A percentile compares a stretch with the other conserved stretches of the same genome.
Conservation (phyloP, 2,888 invertebrate genomes). For the Pteria penguin region DNA sequence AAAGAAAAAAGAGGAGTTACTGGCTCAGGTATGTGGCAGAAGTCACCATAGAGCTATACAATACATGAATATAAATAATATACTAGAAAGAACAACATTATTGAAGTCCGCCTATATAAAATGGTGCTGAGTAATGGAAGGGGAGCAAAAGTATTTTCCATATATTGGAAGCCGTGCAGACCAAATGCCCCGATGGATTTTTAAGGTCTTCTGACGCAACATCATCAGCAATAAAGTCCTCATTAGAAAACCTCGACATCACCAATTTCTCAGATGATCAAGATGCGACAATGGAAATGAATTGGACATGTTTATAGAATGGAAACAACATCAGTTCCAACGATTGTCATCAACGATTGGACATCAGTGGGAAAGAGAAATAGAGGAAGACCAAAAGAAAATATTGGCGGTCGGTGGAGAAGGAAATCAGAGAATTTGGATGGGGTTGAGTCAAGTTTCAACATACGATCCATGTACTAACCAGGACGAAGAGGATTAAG, state of each 20-base stretch:
- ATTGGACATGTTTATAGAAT: not conserved
- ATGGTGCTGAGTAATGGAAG: not conserved
- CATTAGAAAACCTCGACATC: conserved; percentile 1
- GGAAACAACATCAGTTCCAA: not conserved
- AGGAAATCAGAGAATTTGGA: not conserved
- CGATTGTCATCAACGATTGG: not conserved
- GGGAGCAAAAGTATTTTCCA: not conserved
- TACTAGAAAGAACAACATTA: not conserved
- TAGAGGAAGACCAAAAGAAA: conserved; percentile 13
- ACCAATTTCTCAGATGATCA: conserved; percentile 9
- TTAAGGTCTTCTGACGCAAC: conserved; percentile 16
- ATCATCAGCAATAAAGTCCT: conserved; percentile 15
- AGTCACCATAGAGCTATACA: too few species aligned
- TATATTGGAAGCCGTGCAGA: not conserved
- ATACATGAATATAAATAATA: too few species aligned
- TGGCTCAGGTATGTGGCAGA: too few species aligned
- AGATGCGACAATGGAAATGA: conserved; percentile 19
- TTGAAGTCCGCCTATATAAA: not conserved
- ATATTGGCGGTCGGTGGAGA: not conserved
- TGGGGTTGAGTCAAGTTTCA: not conserved
- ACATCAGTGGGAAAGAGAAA: not conserved
- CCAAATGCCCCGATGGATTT: not conserved
- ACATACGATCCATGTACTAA: too few species aligned
- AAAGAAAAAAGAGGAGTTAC: too few species aligned
- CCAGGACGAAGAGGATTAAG: too few species aligned